Evolutionary conservation across 2,113 vertebrate species (phyloP).

Genomic region (Phoenicopterus ruber): DNA sequence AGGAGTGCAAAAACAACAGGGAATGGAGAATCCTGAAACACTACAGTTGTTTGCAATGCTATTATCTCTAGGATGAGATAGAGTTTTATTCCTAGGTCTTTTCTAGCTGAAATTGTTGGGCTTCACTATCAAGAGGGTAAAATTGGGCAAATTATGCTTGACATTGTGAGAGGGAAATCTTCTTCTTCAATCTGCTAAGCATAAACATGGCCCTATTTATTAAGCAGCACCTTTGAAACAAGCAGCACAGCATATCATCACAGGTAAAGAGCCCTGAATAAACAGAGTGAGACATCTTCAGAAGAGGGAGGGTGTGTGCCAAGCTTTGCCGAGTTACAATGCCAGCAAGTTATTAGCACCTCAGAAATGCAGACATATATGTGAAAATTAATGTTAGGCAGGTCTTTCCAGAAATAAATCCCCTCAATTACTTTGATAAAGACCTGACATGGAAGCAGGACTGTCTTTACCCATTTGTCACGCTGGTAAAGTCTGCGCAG

Average conservation of each 20-base stretch:
- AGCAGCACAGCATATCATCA: background rate
- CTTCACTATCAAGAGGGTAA: background rate
- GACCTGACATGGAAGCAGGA: background rate
- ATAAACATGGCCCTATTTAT: background rate
- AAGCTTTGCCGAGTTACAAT: background rate
- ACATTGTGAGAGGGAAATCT: background rate
- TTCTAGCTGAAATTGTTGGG: background rate
- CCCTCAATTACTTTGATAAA: background rate
- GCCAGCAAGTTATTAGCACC: constrained; percentile 3
- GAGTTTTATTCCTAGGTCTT: background rate
- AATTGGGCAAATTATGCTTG: background rate
- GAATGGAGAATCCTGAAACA: background rate
- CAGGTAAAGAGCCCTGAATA: background rate
- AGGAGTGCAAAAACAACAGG: background rate
- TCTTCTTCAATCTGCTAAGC: background rate
- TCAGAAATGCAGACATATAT: background rate
- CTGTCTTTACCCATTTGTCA: background rate
- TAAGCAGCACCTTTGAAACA: background rate
- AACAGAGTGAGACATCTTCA: background rate
- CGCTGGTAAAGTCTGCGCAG: background rate
- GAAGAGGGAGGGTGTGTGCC: background rate
- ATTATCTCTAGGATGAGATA: background rate
- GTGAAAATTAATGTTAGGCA: background rate
- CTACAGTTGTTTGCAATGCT: background rate
- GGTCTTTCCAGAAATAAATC: background rate